Evolutionary conservation across 2,113 vertebrate genomes (phyloP), one percentile per base, ranked within the genome.

Genomic region (Campylomormyrus tamandua): DNA sequence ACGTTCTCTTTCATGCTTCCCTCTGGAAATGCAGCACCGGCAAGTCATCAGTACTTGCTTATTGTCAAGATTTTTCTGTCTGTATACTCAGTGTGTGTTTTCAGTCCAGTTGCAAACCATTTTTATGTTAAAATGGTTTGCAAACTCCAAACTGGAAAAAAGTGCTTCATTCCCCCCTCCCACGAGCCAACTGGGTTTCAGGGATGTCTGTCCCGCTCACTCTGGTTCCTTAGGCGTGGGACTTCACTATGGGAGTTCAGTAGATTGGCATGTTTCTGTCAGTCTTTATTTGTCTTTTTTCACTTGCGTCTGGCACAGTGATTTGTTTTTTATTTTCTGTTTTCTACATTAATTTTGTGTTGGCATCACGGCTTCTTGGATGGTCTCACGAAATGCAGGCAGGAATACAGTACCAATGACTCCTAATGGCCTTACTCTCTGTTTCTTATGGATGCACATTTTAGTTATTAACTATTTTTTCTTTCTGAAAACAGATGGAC

Each of bases 341-440:
- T 83, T 89, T 90, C 21, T 70, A 85, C 89, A 62, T 50, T 80
- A 62, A 53, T 70, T 50, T 74, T 6, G 10, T 87, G 83, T 87
- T 31, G 45, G 5, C 84, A 39, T 86, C 86, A 58, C 9, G 46
- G 84, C 19, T 87, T 24, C 83, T 27, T 86, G 56, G 35, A 84
- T 35, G 50, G 45, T 74, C 45, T 90, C 80, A 58, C 49, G 56
- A 49, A 53, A 70, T 87, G 56, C 85, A 56, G 89, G 49, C 45
- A 86, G n/a, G 66, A 21, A 88, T 80, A 45, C 21, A 87, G 31
- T 24, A 35, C 62, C 66, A 77, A 27, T 87, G 89, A 87, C 31
- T 80, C 45, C 66, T 45, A 70, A 90, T 56, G 49, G 89, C 84
- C 86, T 90, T 90, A 77, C 8, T 46, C 74, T 87, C 56, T 56